These are phyloP conservation scores for Phasia obesa DNA, from an alignment of 2,888 invertebrate genomes.

Conservation along the genomic window DNA sequence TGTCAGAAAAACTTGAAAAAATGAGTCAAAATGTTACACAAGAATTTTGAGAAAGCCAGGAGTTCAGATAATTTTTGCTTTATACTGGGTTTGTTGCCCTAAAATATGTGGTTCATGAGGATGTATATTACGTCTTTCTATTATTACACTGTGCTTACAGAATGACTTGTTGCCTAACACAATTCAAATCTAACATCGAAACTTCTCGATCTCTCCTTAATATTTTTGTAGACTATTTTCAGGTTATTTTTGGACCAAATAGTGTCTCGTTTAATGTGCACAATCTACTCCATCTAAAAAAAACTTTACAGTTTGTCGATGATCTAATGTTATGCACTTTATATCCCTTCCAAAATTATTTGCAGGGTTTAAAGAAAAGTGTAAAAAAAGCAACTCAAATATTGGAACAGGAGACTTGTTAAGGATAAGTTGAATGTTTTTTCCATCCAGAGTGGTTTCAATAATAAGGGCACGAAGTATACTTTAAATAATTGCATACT, in stretches of 20 bases:
- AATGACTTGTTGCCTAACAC: slow-evolving; percentile 43
- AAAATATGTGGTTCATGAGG: neutral
- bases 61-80: too few species aligned
- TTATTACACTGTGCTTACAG: slow-evolving; percentile 61
- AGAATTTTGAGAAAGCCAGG: slow-evolving; percentile 12
- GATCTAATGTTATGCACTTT: slow-evolving; percentile 18
- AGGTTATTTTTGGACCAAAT: neutral
- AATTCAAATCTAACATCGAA: slow-evolving; percentile 62
- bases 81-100: slow-evolving; percentile 50
- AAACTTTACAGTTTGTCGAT: slow-evolving; percentile 66
- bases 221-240: neutral
- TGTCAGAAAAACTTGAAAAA: too few species aligned
- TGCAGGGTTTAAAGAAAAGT: slow-evolving; percentile 28
- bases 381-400: slow-evolving; percentile 46
- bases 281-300: slow-evolving; percentile 66
- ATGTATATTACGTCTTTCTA: slow-evolving; percentile 49
- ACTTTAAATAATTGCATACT: too few species aligned
- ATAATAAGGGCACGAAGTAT: too few species aligned
- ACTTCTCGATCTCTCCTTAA: slow-evolving; percentile 49
- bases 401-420: slow-evolving; percentile 36
- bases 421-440: slow-evolving; percentile 12
- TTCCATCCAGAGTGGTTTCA: neutral
- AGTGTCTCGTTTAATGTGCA: neutral
- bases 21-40: too few species aligned
- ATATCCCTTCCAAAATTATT: slow-evolving; percentile 10